Base-by-base conservation (phyloP, 2,888 invertebrate genomes). In the Nomada goodeniana region DNA sequence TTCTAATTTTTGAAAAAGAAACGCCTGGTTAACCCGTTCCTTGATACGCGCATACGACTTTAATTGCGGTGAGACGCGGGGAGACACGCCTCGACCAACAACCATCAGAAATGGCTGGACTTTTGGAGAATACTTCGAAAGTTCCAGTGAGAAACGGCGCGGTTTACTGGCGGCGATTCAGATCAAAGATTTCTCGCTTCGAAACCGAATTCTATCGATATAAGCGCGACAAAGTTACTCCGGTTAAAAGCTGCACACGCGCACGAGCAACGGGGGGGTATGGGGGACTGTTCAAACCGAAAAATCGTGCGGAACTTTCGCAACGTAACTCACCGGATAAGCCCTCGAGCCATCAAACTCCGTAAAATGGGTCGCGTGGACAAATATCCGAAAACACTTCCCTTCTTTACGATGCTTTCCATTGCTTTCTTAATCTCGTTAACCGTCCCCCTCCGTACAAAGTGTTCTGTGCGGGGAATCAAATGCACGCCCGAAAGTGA, bases 351-450 rank as follows among this genome's bases (percentile, higher is more conserved):
- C 69, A 75, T 73, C 84, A 59, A 82, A 78, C 74, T 63, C 53
- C 63, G 65, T 65, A 71, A 82, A 87, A 86, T 68, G 75, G 64
- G 73, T 87, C 70, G 76, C 63, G 52, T 11, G 71, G 76, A 77
- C 87, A 82, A 82, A 82, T 82, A 82, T 69, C 77, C 82, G 77
- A 77, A 84, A 86, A 76, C 80, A 80, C 68, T 84, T 75, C 60
- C 73, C 15, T 82, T 65, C 77, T 83, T 61, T 71, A 60, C 79
- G 76, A 71, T 23, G 50, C 42, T 63, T 26, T n/a, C 23, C 11
- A n/a, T 29, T 10, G 50, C 23, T 13, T 26, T 50, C 26, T 23
- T 50, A 26, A 18, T 15, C 64, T 23, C 52, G 52, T 52, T 50
- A 65, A 52, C 18, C 29, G 15, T 4, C 52, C 52, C 15, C n/a